Evolutionary conservation across 2,797 vertebrate species (phyloP), one percentile per base, ranked within the genome.

Genomic region (Periophthalmus magnuspinnatus): DNA sequence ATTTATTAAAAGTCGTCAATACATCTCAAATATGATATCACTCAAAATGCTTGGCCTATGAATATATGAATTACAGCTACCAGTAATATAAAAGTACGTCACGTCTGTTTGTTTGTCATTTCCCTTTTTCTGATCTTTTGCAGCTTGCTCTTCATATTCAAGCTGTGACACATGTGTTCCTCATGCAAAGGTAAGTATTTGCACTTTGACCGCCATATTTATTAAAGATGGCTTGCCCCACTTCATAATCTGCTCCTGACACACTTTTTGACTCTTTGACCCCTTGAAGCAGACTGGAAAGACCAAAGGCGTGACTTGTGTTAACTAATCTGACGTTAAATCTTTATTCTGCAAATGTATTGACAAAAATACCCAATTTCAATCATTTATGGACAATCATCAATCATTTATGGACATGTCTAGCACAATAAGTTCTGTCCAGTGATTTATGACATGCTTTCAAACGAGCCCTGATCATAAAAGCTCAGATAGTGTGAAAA

Each of bases 151-250:
- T 2, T 2, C 70, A 50, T 83, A 83, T 54, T 90, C 24, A 28
- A 88, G 65, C 34, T 96, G 95, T 68, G 94, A 95, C 47, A 80
- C 87, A 5, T 96, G 95, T 69, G 82, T 92, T 8, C 91, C 79
- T 55, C 91, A 94, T 36, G 84, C 94, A 21, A 85, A 84, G 81
- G 95, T 96, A 81, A 84, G 6, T 10, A 0, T 7, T 10, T 61
- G 8, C 9, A 6, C 79, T 83, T 79, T 70, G 70, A 14, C 16
- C 24, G 52, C 38, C 17, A 52, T 45, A 45, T 62, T 64, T 3
- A 0, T 54, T 16, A 19, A 41, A 17, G 22, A 2, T n/a, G 17
- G 28, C 28, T 19, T 48, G 22, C 7, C 19, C 17, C 34, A 33
- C 13, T 47, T 13, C 2, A 14, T 24, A 45, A 62, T 41, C 5